phyloP scores from a whole-genome alignment of 2,888 invertebrate genomes.

The Andrena haemorrhoa region DNA sequence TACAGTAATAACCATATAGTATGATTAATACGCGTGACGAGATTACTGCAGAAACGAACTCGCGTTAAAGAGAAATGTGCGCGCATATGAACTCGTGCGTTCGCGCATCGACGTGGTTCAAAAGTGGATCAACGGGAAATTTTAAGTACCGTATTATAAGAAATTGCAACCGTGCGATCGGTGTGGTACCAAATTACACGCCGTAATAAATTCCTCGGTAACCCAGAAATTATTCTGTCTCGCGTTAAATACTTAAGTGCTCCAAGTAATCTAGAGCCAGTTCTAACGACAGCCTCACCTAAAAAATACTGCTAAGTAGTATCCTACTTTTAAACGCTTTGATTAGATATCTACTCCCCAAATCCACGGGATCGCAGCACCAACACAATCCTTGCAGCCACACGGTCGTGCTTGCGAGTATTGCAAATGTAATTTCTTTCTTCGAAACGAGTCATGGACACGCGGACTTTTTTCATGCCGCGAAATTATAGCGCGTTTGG shows the following conservation, averaged over 20 bases:
- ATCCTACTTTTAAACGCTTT: background rate
- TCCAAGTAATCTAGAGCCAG: background rate
- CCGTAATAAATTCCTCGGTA: background rate
- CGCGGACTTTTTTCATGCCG: background rate
- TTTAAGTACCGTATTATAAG: conserved; percentile 31
- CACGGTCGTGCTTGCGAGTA: background rate
- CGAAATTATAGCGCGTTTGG: conserved; percentile 7
- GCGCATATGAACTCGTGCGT: background rate
- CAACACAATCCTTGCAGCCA: background rate
- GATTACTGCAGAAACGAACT: conserved; percentile 8
- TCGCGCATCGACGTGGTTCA: conserved; percentile 10
- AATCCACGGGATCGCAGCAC: background rate
- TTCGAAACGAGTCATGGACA: background rate
- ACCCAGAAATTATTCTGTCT: conserved; percentile 3
- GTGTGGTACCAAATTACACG: conserved; percentile 1
- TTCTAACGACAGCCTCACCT: background rate
- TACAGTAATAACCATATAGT: background rate
- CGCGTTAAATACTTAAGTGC: background rate
- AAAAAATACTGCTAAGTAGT: background rate
- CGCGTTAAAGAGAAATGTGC: background rate
- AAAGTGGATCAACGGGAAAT: conserved; percentile 31
- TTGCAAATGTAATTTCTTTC: background rate
- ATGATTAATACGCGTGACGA: background rate
- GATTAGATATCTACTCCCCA: background rate
- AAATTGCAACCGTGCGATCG: conserved; percentile 16